Conservation (phyloP, 2,797 vertebrate genomes). For the Micromesistius poutassou region DNA sequence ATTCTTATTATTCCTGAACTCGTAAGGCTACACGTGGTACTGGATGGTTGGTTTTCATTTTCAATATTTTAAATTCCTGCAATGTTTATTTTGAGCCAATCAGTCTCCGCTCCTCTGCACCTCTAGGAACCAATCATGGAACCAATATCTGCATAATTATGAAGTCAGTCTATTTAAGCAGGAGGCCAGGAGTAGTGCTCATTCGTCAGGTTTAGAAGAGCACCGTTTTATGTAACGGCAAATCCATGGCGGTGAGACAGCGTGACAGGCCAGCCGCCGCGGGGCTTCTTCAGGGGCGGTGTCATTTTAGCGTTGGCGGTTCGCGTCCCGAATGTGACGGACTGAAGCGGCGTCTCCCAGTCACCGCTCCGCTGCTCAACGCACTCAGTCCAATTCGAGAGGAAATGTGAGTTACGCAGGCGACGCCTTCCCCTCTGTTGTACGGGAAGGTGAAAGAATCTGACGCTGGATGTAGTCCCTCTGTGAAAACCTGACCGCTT, state of each 20-base stretch:
- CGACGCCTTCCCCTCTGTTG: constrained; percentile 53
- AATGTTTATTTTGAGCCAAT: too few relatives aligned
- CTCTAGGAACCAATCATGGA: background rate
- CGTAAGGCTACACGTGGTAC: background rate
- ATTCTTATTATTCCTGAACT: too few relatives aligned
- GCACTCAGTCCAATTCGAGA: constrained; percentile 25
- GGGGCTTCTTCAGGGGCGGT: constrained; percentile 60
- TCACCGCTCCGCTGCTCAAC: background rate
- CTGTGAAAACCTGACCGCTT: constrained; percentile 70
- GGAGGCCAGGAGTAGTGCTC: constrained; percentile 35
- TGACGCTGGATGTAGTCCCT: constrained; percentile 44
- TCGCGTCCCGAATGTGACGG: constrained; percentile 35
- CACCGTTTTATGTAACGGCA: too few relatives aligned
- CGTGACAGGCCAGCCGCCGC: constrained; percentile 31
- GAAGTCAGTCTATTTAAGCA: constrained; percentile 18
- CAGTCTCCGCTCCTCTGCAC: too few relatives aligned
- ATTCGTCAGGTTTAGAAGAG: constrained; percentile 47
- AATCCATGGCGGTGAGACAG: too few relatives aligned
- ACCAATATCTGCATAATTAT: too few relatives aligned
- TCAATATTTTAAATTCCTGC: too few relatives aligned
- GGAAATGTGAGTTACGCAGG: constrained; percentile 40
- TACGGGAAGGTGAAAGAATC: constrained; percentile 29
- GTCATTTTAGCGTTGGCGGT: constrained; percentile 59
- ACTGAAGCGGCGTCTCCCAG: background rate
- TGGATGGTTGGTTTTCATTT: background rate